phyloP scores from a whole-genome alignment of 1,140 invertebrate genomes.

The Contarinia nasturtii region DNA sequence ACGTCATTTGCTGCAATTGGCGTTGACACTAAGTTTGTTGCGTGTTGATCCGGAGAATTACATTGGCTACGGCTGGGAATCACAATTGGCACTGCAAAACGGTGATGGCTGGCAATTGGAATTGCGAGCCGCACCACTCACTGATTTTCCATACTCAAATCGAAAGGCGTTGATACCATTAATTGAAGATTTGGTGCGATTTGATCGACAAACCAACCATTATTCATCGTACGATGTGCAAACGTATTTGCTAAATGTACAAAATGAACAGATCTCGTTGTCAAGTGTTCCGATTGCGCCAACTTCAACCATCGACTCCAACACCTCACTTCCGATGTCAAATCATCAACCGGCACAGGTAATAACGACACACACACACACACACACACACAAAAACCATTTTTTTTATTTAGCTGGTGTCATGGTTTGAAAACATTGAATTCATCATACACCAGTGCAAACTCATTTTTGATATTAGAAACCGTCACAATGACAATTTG shows the following conservation, averaged over 20 bases:
- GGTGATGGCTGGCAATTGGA: slow-evolving; percentile 36
- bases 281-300: slow-evolving; percentile 16
- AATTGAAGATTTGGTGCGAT: slow-evolving; percentile 35
- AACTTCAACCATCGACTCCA: slow-evolving; percentile 34
- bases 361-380: too few species aligned
- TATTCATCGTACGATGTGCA: slow-evolving; percentile 28
- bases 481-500: too few species aligned
- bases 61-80: slow-evolving; percentile 24
- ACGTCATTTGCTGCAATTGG: slow-evolving; percentile 56
- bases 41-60: slow-evolving; percentile 46
- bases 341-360: slow-evolving; percentile 9
- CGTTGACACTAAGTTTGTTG: slow-evolving; percentile 50
- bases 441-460: too few species aligned
- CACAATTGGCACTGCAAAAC: slow-evolving; percentile 32
- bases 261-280: slow-evolving; percentile 14
- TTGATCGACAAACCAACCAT: slow-evolving; percentile 18
- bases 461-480: too few species aligned
- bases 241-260: slow-evolving; percentile 34
- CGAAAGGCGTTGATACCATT: slow-evolving; percentile 42
- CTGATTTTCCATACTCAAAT: slow-evolving; percentile 45
- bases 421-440: too few species aligned
- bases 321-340: slow-evolving; percentile 23
- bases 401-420: too few species aligned
- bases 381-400: too few species aligned
- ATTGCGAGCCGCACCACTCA: slow-evolving; percentile 27